These are phyloP conservation scores for Nephrotoma appendiculata DNA, from an alignment of 2,888 invertebrate species.

Conservation along the genomic window DNA sequence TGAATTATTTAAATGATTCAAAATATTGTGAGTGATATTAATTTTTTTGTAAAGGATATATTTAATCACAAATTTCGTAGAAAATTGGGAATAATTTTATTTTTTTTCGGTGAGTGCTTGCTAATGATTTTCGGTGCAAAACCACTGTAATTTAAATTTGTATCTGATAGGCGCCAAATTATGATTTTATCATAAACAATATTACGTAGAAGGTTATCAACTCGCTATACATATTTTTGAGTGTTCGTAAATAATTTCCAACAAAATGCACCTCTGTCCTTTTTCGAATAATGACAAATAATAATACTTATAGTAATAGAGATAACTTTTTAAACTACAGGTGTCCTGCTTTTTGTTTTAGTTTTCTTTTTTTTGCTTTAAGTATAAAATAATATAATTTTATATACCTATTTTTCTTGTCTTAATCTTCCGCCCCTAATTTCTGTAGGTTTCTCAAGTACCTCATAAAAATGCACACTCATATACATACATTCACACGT, in stretches of 20 bases:
- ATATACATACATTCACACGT: neutral
- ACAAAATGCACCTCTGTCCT: neutral
- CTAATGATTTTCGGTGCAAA: neutral
- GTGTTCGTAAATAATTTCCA: neutral
- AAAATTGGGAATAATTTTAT: neutral
- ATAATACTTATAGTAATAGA: neutral
- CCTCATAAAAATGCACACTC: neutral
- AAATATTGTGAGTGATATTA: neutral
- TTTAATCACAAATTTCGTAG: slow-evolving; percentile 1
- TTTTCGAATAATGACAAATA: neutral
- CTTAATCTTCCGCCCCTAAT: neutral
- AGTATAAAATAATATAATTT: neutral
- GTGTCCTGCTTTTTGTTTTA: neutral
- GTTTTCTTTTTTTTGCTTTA: neutral
- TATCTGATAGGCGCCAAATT: neutral
- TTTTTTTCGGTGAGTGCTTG: neutral
- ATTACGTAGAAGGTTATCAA: neutral
- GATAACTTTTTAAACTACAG: neutral
- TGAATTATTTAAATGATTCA: neutral
- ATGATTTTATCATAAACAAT: neutral
- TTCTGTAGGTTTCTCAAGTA: neutral
- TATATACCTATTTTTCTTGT: neutral
- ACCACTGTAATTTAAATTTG: neutral
- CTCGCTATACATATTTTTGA: too few relatives aligned
- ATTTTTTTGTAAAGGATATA: neutral